Evolutionary conservation across 2,113 vertebrate genomes (phyloP), one percentile per base, ranked within the genome.

Genomic region (Uropsilus gracilis): DNA sequence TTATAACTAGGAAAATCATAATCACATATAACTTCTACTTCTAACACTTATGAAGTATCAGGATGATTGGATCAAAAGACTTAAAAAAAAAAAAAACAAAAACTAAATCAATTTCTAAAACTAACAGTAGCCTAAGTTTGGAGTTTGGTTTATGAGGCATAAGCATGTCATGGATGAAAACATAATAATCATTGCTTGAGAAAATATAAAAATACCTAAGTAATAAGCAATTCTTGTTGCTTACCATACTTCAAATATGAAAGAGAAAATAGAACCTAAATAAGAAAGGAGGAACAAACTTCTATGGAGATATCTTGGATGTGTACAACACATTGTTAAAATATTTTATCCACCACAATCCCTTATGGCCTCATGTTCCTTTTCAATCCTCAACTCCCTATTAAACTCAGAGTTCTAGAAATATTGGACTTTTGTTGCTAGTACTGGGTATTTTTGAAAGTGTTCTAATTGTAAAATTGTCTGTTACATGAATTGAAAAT

Each of bases 1-100:
- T 90, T 93, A 78, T 53, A 84, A 59, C 4, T 91, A 72, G 68
- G 71, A 92, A 90, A 63, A 73, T 63, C n/a, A 87, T 26, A 71
- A 6, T n/a, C 44, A 71, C 24, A 71, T 42, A 63, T 5, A 53
- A 4, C 30, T 42, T 80, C 30, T 82, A 26, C 44, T 83, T 89
- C 28, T 1, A 22, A 24, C 10, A 37, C 0, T n/a, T 95, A 10
- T 63, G 39, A 2, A 28, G 44, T 80, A 80, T 88, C n/a, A 64
- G 66, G 77, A 73, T 6, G 42, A 46, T 39, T 32, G 14, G 2
- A 6, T 57, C 57, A 80, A 95, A 66, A 18, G 32, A 44, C n/a
- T n/a, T 46, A 30, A 34, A 61, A 50, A 13, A 69, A 34, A 22
- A 66, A 64, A 77, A 37, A 13, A 66, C 30, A n/a, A 66, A 64